Percentiles rank a stretch among this genome's conserved stretches.
phyloP scores from a whole-genome alignment of 2,888 invertebrate genomes.

The Acronicta alni region DNA sequence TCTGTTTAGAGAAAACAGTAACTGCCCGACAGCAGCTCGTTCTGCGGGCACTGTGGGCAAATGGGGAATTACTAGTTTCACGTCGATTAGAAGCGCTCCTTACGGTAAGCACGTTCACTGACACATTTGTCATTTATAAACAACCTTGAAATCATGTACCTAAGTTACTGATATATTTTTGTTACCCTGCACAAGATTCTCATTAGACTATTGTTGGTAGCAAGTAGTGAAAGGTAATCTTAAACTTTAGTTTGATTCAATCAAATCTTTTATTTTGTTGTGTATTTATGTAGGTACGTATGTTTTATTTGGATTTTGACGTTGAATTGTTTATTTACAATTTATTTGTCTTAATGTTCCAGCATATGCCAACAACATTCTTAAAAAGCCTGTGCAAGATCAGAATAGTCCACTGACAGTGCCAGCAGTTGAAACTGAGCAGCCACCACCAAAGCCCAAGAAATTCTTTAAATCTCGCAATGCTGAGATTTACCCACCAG shows the following conservation, averaged over 20 bases:
- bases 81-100: constrained; percentile 94
- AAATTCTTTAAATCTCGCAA: constrained; percentile 97
- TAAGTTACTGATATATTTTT: constrained; percentile 31
- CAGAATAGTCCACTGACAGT: constrained; percentile 88
- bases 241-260: constrained; percentile 17
- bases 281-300: background rate
- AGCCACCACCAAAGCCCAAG: constrained; percentile 92
- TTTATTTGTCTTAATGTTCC: constrained; percentile 62
- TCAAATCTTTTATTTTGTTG: background rate
- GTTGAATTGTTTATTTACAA: constrained; percentile 25
- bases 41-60: constrained; percentile 97
- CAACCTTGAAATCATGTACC: constrained; percentile 57
- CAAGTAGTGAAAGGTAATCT: constrained; percentile 61
- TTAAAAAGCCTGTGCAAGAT: constrained; percentile 86
- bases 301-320: constrained; percentile 6
- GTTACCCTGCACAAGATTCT: constrained; percentile 46
- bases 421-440: constrained; percentile 86
- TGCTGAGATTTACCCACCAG: constrained; percentile 89
- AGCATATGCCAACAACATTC: constrained; percentile 81
- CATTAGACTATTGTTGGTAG: constrained; percentile 48
- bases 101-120: constrained; percentile 89
- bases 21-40: constrained; percentile 95
- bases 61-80: constrained; percentile 98
- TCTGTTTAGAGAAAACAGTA: constrained; percentile 93
- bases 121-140: constrained; percentile 51